These are phyloP conservation scores for Limnephilus lunatus DNA, from an alignment of 2,888 invertebrate species.

Conservation along the genomic window DNA sequence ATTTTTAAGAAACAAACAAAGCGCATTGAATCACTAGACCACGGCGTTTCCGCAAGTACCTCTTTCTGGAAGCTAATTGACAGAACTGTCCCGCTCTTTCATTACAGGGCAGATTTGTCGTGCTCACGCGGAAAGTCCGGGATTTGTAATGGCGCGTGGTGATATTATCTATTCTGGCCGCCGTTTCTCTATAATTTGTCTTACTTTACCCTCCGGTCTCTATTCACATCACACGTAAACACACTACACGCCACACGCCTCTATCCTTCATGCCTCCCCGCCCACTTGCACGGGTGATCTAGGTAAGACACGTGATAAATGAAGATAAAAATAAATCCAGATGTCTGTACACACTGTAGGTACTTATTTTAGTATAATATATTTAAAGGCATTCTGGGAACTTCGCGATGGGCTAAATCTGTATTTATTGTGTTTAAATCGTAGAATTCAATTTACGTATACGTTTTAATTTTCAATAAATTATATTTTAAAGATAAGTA, in stretches of 20 bases:
- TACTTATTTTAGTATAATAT: neutral
- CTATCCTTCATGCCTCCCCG: neutral
- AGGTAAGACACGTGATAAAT: slow-evolving; percentile 5
- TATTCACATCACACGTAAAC: slow-evolving; percentile 28
- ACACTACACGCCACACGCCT: neutral
- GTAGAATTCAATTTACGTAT: too few species aligned
- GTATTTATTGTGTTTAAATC: too few species aligned
- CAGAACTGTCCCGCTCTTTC: neutral
- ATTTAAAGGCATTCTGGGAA: neutral
- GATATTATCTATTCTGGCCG: slow-evolving; percentile 30
- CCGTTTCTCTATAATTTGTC: slow-evolving; percentile 44
- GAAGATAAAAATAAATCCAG: neutral
- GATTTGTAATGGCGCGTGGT: slow-evolving; percentile 48
- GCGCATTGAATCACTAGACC: neutral
- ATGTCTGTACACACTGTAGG: neutral
- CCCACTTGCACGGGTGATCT: neutral
- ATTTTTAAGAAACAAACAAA: neutral
- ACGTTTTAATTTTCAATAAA: too few species aligned
- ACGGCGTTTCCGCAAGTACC: neutral
- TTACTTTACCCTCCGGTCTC: slow-evolving; percentile 25
- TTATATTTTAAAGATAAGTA: too few species aligned
- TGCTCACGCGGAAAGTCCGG: slow-evolving; percentile 16
- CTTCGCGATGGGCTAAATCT: neutral
- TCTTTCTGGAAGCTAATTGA: neutral
- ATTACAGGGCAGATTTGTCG: slow-evolving; percentile 18